These are phyloP conservation scores for Abrostola triplasia DNA, from an alignment of 2,888 invertebrate species.

Conservation along the genomic window DNA sequence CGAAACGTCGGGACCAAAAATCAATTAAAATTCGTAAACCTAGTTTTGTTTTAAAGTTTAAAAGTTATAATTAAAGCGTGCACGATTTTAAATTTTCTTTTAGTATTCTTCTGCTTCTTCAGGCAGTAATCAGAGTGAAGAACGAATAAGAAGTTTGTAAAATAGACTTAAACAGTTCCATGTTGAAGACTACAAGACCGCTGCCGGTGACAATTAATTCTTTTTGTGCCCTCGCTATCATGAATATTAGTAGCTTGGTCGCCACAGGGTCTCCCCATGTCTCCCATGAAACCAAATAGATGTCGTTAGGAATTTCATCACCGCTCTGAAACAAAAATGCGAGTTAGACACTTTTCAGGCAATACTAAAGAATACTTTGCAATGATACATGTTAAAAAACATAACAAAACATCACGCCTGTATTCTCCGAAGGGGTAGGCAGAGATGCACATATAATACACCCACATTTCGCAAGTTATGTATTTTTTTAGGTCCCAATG, in stretches of 20 bases:
- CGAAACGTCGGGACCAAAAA: no score
- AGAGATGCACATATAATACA: no score
- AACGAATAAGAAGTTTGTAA: slow-evolving; percentile 78
- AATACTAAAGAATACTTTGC: no score
- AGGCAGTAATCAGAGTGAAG: slow-evolving; percentile 72
- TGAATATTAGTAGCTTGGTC: slow-evolving; percentile 67
- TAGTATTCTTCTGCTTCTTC: slow-evolving; percentile 5
- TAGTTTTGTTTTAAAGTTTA: no score
- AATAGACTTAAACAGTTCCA: slow-evolving; percentile 77
- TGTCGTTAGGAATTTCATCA: slow-evolving; percentile 65
- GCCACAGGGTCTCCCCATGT: slow-evolving; percentile 61
- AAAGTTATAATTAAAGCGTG: not conserved
- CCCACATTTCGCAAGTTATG: no score
- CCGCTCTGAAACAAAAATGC: slow-evolving; percentile 62
- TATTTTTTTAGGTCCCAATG: no score
- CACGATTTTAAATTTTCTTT: not conserved
- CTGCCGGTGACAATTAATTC: slow-evolving; percentile 69
- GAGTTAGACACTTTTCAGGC: no score
- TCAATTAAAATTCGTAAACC: no score
- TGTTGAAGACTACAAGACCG: slow-evolving; percentile 71
- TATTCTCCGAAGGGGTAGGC: no score
- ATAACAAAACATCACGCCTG: no score
- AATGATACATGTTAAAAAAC: no score
- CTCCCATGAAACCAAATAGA: slow-evolving; percentile 72
- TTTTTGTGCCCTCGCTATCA: slow-evolving; percentile 73